Percentiles rank a stretch among this genome's conserved stretches.
These are phyloP conservation scores for Zaprionus lineosus DNA, from an alignment of 2,888 invertebrate species.

Conservation along the genomic window DNA sequence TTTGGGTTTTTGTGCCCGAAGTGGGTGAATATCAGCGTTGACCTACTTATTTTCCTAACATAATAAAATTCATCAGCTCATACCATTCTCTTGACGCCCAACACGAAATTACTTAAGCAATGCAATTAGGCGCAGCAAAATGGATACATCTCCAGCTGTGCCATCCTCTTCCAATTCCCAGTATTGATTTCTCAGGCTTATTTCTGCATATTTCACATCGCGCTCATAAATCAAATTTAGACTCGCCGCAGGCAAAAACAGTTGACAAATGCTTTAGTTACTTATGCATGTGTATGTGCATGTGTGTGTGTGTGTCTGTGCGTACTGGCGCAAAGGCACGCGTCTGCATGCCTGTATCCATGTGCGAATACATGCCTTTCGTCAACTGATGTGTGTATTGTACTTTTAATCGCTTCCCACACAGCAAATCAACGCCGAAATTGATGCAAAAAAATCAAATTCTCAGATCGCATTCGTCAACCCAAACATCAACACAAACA, in stretches of 20 bases:
- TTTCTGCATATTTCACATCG: slow-evolving; percentile 26
- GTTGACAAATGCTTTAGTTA: slow-evolving; percentile 52
- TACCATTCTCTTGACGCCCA: slow-evolving; percentile 24
- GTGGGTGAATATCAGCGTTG: slow-evolving; percentile 26
- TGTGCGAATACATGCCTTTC: too few species aligned
- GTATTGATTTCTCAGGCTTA: slow-evolving; percentile 47
- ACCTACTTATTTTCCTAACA: slow-evolving; percentile 37
- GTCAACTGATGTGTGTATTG: too few species aligned
- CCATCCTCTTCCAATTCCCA: not conserved
- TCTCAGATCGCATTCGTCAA: not conserved
- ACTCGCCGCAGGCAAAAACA: slow-evolving; percentile 39
- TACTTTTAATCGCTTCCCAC: slow-evolving; percentile 48
- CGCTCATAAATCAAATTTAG: slow-evolving; percentile 62
- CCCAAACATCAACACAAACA: not conserved
- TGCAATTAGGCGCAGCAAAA: slow-evolving; percentile 48
- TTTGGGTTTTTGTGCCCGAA: too few species aligned
- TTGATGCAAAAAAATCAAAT: slow-evolving; percentile 26
- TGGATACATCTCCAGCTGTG: slow-evolving; percentile 34
- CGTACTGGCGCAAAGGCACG: too few species aligned
- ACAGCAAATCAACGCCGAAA: slow-evolving; percentile 53
- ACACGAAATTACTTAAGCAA: slow-evolving; percentile 44
- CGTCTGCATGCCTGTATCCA: slow-evolving; percentile 8
- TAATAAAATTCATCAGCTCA: slow-evolving; percentile 24
- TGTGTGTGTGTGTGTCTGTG: not conserved
- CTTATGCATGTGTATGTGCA: slow-evolving; percentile 19